Evolutionary conservation across 2,113 vertebrate genomes (phyloP).

Genomic region (Ammodytes marinus): DNA sequence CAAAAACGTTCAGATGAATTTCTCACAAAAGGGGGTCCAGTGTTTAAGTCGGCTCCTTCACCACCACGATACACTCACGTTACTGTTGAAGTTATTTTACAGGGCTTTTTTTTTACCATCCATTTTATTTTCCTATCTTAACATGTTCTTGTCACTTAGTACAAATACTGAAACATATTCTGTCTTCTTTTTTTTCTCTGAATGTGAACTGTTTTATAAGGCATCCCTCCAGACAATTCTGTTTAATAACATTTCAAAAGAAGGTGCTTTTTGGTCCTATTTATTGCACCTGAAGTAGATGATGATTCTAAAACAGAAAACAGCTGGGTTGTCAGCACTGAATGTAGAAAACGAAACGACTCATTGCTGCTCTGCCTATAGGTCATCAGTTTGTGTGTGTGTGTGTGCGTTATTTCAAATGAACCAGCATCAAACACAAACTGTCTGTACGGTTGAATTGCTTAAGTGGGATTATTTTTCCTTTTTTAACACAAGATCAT

Average conservation of each 20-base stretch:
- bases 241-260: constrained; percentile 32
- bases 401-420: constrained; percentile 32
- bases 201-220: constrained; percentile 72
- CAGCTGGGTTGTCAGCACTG: constrained; percentile 63
- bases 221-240: constrained; percentile 61
- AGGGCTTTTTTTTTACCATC: constrained; percentile 69
- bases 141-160: constrained; percentile 43
- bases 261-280: constrained; percentile 61
- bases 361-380: constrained; percentile 57
- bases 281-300: constrained; percentile 37
- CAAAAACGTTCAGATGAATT: constrained; percentile 49
- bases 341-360: constrained; percentile 70
- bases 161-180: constrained; percentile 40
- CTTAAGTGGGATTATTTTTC: background rate
- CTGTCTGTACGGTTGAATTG: constrained; percentile 27
- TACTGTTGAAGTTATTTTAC: constrained; percentile 75
- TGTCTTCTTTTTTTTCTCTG: constrained; percentile 30
- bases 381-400: constrained; percentile 36
- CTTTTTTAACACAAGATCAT: background rate
- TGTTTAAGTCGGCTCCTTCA: constrained; percentile 34
- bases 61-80: constrained; percentile 35
- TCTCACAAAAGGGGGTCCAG: constrained; percentile 39
- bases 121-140: constrained; percentile 29
- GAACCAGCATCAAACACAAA: constrained; percentile 70
- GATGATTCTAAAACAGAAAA: constrained; percentile 30